Evolutionary conservation across 1,140 invertebrate species (phyloP).

Genomic region (Eupristina koningsbergeri): DNA sequence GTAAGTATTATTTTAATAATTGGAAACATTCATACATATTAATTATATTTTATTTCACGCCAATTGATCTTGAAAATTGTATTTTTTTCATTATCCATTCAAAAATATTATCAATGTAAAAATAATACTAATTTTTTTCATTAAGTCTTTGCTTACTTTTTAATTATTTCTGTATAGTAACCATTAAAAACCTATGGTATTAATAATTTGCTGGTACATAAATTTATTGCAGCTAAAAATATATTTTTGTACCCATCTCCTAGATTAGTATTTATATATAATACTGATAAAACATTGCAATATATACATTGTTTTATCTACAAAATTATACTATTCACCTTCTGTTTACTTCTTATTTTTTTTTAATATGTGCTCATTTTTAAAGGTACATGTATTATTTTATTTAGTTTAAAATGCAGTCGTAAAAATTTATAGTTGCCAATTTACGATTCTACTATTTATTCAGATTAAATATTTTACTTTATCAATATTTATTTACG

Average conservation of each 20-base stretch:
- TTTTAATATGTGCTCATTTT: no score
- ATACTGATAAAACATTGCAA: no score
- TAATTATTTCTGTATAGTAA: not conserved
- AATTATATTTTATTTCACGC: not conserved
- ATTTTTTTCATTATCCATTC: not conserved
- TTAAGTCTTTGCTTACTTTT: not conserved
- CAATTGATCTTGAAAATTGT: not conserved
- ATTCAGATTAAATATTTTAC: not conserved
- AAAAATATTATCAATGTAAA: not conserved
- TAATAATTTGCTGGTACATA: not conserved
- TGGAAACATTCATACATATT: not conserved
- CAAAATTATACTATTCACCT: no score
- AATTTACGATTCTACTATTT: not conserved
- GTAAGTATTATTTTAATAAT: not conserved
- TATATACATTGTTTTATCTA: no score
- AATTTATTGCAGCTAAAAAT: not conserved
- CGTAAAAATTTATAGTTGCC: no score
- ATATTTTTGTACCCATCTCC: no score
- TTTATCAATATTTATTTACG: not conserved
- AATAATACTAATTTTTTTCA: not conserved
- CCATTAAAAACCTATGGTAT: not conserved
- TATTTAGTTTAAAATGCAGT: no score
- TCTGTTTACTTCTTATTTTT: no score
- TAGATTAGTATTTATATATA: no score
- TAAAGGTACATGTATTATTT: no score